Evolutionary conservation across 2,113 vertebrate genomes (phyloP).

Genomic region (Ictalurus furcatus): DNA sequence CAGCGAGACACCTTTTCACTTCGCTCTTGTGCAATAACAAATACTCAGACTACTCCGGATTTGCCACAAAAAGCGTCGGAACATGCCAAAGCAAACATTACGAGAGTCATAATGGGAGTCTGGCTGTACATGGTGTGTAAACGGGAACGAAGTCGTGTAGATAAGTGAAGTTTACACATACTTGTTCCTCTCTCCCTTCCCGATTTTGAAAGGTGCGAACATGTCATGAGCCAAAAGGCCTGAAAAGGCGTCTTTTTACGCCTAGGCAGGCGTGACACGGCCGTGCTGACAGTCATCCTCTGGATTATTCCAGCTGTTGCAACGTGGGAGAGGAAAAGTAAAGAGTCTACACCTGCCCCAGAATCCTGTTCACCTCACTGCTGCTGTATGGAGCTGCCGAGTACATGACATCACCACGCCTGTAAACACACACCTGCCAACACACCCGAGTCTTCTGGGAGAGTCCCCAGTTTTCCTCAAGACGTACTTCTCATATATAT

Average conservation of each 20-base stretch:
- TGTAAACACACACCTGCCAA: slow-evolving; percentile 34
- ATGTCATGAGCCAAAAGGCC: slow-evolving; percentile 50
- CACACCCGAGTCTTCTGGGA: background rate
- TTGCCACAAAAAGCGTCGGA: slow-evolving; percentile 20
- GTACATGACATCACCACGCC: slow-evolving; percentile 37
- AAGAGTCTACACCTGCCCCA: slow-evolving; percentile 41
- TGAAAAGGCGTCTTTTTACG: slow-evolving; percentile 56
- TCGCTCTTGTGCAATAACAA: background rate
- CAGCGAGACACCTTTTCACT: slow-evolving; percentile 8
- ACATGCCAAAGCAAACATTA: slow-evolving; percentile 40
- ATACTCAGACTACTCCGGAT: slow-evolving; percentile 16
- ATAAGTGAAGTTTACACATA: slow-evolving; percentile 29
- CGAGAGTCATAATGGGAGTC: background rate
- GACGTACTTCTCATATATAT: background rate
- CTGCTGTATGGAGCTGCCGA: slow-evolving; percentile 44
- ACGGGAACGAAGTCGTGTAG: background rate
- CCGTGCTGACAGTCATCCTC: slow-evolving; percentile 49
- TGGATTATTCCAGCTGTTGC: slow-evolving; percentile 30
- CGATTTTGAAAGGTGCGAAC: slow-evolving; percentile 48
- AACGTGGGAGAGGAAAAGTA: slow-evolving; percentile 38
- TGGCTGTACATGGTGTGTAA: slow-evolving; percentile 5
- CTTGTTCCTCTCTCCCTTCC: background rate
- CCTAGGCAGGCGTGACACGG: slow-evolving; percentile 52
- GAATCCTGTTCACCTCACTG: slow-evolving; percentile 50
- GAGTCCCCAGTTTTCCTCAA: background rate